Percentiles rank a stretch among this genome's conserved stretches.
Evolutionary conservation across 1,140 invertebrate genomes (phyloP).

Genomic region (Tenebrio molitor): DNA sequence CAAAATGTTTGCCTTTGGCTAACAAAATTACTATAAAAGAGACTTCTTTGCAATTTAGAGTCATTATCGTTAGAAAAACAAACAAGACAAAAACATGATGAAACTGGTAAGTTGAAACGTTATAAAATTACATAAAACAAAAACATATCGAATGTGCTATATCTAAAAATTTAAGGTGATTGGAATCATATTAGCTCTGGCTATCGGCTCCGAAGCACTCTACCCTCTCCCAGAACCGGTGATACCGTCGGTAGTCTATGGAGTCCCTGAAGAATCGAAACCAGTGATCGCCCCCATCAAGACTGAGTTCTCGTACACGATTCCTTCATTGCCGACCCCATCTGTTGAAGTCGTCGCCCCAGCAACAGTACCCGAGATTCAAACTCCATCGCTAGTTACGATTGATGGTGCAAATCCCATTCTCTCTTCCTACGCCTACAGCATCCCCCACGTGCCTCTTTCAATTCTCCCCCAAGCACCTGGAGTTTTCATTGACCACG

Average conservation of each 20-base stretch:
- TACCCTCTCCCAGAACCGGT: constrained; percentile 8
- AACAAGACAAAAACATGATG: constrained; percentile 11
- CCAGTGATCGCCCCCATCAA: neutral
- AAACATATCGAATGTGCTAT: neutral
- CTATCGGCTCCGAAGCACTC: neutral
- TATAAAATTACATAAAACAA: neutral
- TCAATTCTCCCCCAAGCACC: too few species aligned
- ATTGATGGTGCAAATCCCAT: too few species aligned
- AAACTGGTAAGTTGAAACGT: constrained; percentile 27
- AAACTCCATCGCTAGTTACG: too few species aligned
- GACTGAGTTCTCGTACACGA: neutral
- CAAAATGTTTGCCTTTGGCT: constrained; percentile 2
- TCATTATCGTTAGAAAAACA: neutral
- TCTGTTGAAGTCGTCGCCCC: too few species aligned
- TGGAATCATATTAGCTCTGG: neutral
- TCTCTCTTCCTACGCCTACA: too few species aligned
- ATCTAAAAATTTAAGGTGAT: neutral
- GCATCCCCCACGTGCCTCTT: too few species aligned
- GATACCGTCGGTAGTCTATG: constrained; percentile 10
- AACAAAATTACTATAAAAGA: constrained; percentile 28
- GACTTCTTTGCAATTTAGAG: constrained; percentile 5
- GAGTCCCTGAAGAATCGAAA: constrained; percentile 12
- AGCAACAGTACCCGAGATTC: too few species aligned
- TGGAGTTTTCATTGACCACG: too few species aligned
- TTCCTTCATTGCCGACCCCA: too few species aligned